Conservation (phyloP, 2,797 vertebrate species). For the Nothura maculosa region DNA sequence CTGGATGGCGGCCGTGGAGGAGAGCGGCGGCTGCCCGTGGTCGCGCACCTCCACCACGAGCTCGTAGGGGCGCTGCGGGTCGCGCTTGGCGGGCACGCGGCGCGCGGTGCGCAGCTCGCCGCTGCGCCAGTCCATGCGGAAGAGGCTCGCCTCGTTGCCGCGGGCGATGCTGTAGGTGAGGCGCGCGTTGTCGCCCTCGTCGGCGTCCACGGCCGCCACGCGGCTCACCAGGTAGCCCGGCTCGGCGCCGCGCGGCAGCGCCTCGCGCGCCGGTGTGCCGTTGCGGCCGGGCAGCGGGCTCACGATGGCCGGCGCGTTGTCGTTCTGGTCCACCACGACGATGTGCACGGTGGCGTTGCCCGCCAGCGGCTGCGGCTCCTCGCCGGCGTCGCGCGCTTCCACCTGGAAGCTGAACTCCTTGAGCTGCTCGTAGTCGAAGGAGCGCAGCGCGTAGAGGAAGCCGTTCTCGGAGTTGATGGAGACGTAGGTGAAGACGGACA, state of each 20-base stretch:
- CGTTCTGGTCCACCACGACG: conserved; percentile 95
- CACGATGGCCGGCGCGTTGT: conserved; percentile 92
- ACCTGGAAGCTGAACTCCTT: conserved; percentile 96
- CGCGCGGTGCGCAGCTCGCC: conserved; percentile 93
- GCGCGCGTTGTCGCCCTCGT: conserved; percentile 94
- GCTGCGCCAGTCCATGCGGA: conserved; percentile 97
- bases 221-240: conserved; percentile 94
- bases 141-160: conserved; percentile 95
- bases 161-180: conserved; percentile 94
- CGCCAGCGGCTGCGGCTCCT: conserved; percentile 85
- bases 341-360: conserved; percentile 93
- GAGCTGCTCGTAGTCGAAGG: conserved; percentile 96
- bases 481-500: conserved; percentile 98
- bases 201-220: conserved; percentile 93
- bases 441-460: conserved; percentile 94
- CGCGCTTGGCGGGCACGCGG: conserved; percentile 89
- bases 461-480: conserved; percentile 98
- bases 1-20: conserved; percentile 91
- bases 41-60: conserved; percentile 94
- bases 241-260: conserved; percentile 92
- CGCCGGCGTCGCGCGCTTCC: conserved; percentile 90
- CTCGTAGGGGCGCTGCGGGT: conserved; percentile 92
- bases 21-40: conserved; percentile 95
- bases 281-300: conserved; percentile 92
- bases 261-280: conserved; percentile 91